Evolutionary conservation across 1,140 invertebrate genomes (phyloP).

Genomic region (Spodoptera litura): DNA sequence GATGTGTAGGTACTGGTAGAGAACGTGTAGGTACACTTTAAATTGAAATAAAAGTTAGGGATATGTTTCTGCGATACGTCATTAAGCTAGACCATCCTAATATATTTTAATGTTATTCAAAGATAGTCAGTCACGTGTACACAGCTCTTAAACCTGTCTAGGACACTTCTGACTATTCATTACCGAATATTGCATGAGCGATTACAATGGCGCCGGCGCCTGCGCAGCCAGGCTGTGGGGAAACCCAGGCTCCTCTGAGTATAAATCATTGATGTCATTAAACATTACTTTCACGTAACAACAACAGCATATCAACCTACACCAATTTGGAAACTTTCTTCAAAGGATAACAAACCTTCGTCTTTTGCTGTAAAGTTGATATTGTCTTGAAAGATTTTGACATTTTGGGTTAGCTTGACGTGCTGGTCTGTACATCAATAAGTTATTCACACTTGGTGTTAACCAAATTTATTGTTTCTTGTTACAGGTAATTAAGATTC

Average conservation of each 20-base stretch:
- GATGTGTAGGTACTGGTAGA: too few relatives aligned
- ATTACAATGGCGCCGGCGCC: slow-evolving; percentile 6
- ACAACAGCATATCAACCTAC: not conserved
- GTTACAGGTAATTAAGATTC: slow-evolving; percentile 37
- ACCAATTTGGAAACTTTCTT: too few relatives aligned
- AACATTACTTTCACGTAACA: not conserved
- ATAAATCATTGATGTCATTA: slow-evolving; percentile 16
- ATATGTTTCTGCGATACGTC: too few relatives aligned
- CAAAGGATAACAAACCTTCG: not conserved
- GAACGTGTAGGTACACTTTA: too few relatives aligned
- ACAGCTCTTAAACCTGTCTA: too few relatives aligned
- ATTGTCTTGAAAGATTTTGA: not conserved
- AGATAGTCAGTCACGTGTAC: too few relatives aligned
- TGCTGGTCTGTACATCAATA: not conserved
- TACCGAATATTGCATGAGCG: not conserved
- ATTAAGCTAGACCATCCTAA: not conserved
- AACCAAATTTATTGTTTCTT: slow-evolving; percentile 39
- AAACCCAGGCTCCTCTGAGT: not conserved
- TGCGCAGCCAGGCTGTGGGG: not conserved
- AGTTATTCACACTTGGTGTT: slow-evolving; percentile 30
- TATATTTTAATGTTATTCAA: not conserved
- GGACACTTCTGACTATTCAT: not conserved
- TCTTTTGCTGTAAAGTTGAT: not conserved
- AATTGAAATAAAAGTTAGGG: too few relatives aligned
- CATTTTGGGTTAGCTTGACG: not conserved